These are phyloP conservation scores for Apoderus coryli DNA, from an alignment of 2,888 invertebrate genomes.

Conservation along the genomic window DNA sequence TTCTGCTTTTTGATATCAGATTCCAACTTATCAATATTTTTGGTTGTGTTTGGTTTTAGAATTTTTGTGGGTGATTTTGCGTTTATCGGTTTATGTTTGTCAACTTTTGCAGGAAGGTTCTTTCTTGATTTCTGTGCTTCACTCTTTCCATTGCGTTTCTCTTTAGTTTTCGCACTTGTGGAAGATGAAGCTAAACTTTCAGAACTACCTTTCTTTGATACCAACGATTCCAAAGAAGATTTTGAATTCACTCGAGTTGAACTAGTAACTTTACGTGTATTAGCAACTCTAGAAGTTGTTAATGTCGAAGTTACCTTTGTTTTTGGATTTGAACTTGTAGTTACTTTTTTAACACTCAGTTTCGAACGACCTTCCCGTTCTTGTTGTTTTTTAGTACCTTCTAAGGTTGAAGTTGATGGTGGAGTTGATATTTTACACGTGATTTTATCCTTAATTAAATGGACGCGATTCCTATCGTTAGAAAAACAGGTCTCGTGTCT, in stretches of 20 bases:
- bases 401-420: too few species aligned
- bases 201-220: conserved; percentile 13
- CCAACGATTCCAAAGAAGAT: too few species aligned
- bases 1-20: conserved; percentile 42
- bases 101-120: conserved; percentile 32
- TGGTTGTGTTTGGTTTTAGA: conserved; percentile 18
- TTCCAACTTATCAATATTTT: conserved; percentile 11
- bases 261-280: conserved; percentile 32
- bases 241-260: conserved; percentile 17
- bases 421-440: conserved; percentile 39
- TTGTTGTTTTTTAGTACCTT: too few species aligned
- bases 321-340: conserved; percentile 27
- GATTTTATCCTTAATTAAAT: conserved; percentile 46
- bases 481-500: conserved; percentile 39
- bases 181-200: conserved; percentile 12
- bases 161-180: conserved; percentile 18
- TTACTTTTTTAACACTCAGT: conserved; percentile 25
- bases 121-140: conserved; percentile 31
- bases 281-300: conserved; percentile 28
- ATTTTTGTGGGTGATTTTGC: conserved; percentile 26
- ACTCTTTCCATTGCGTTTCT: conserved; percentile 37
- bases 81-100: too few species aligned
- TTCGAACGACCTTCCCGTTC: conserved; percentile 21
- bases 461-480: conserved; percentile 38
- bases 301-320: conserved; percentile 29